These are phyloP conservation scores for Drosophila tsacasi DNA, from an alignment of 1,140 invertebrate species.

Conservation along the genomic window DNA sequence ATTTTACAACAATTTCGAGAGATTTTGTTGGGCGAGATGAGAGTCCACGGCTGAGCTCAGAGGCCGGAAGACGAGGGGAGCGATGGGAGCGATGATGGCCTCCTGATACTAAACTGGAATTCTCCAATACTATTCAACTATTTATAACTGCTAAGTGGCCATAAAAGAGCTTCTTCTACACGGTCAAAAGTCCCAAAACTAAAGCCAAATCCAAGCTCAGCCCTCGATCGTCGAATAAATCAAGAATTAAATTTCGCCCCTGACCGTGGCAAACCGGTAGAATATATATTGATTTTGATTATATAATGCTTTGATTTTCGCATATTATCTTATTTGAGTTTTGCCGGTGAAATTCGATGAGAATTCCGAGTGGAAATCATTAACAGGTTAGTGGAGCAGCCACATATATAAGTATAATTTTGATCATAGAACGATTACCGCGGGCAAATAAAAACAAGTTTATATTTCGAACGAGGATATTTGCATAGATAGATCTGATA, in stretches of 20 bases:
- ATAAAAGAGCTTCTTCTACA: constrained; percentile 41
- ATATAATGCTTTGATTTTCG: constrained; percentile 26
- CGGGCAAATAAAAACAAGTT: constrained; percentile 32
- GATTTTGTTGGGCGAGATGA: constrained; percentile 24
- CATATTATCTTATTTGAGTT: constrained; percentile 28
- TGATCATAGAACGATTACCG: constrained; percentile 11
- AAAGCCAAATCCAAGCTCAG: constrained; percentile 31
- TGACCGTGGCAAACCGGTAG: constrained; percentile 39
- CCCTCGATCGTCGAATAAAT: constrained; percentile 21
- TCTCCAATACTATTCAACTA: constrained; percentile 35
- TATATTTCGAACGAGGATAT: not conserved
- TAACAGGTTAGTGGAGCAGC: constrained; percentile 53
- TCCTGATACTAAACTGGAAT: constrained; percentile 38
- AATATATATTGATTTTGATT: constrained; percentile 25
- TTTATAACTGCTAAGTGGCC: constrained; percentile 52
- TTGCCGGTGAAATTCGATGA: constrained; percentile 12
- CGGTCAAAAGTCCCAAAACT: constrained; percentile 19
- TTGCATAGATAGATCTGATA: constrained; percentile 14
- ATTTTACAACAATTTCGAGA: constrained; percentile 56
- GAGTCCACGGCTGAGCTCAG: constrained; percentile 22
- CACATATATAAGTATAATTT: constrained; percentile 6
- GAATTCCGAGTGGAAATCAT: constrained; percentile 7
- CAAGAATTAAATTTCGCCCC: constrained; percentile 40
- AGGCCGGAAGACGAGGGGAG: constrained; percentile 8
- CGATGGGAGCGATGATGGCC: constrained; percentile 20